Evolutionary conservation across 2,797 vertebrate genomes (phyloP).

Genomic region (Takifugu rubripes): DNA sequence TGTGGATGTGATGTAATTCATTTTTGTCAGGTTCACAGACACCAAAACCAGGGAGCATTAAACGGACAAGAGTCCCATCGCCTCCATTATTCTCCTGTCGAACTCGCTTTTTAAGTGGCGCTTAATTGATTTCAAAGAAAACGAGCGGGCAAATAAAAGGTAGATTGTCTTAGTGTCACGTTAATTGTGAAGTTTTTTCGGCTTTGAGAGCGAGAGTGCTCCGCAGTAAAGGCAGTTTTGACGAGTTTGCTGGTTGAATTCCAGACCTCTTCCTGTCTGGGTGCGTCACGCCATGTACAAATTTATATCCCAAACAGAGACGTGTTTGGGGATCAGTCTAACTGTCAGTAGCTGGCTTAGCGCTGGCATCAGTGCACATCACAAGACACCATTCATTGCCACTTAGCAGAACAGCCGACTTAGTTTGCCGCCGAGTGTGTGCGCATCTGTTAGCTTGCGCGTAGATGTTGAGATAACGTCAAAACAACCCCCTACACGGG

Average conservation of each 20-base stretch:
- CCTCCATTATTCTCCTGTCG: not conserved
- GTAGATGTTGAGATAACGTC: slow-evolving; percentile 42
- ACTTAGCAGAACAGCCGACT: slow-evolving; percentile 67
- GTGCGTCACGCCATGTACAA: slow-evolving; percentile 26
- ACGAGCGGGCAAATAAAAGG: no score
- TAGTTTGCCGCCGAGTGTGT: slow-evolving; percentile 23
- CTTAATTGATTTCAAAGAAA: not conserved
- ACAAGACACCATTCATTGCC: slow-evolving; percentile 65
- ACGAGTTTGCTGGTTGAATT: slow-evolving; percentile 17
- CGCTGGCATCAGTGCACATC: slow-evolving; percentile 62
- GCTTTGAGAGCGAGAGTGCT: not conserved
- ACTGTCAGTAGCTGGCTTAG: slow-evolving; percentile 68
- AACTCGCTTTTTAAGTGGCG: not conserved
- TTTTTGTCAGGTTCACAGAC: not conserved
- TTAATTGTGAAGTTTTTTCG: not conserved
- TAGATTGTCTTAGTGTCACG: no score
- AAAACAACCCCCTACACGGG: slow-evolving; percentile 28
- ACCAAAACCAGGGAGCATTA: not conserved
- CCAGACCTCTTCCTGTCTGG: slow-evolving; percentile 31
- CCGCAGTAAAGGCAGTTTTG: not conserved
- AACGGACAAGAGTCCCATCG: not conserved
- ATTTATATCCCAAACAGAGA: slow-evolving; percentile 60
- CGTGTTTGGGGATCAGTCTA: slow-evolving; percentile 56
- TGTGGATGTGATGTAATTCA: not conserved
- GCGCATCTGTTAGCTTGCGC: slow-evolving; percentile 3